phyloP scores from a whole-genome alignment of 2,113 vertebrate genomes.

The Elephas maximus region DNA sequence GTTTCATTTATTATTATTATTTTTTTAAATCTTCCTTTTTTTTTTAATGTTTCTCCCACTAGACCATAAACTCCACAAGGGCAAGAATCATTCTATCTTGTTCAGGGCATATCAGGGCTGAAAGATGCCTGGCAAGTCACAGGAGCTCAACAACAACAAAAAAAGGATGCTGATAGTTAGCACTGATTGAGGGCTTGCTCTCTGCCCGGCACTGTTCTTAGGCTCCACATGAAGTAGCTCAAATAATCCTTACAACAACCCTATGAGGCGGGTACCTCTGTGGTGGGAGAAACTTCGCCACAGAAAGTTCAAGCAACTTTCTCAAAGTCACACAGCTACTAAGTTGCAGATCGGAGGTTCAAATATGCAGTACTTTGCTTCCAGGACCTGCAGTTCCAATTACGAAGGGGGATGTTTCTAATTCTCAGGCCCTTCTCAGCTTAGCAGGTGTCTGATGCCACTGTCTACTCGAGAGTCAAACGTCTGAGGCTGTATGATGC shows the following conservation, averaged over 20 bases:
- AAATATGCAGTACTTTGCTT: slow-evolving; percentile 23
- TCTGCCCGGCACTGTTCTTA: not conserved
- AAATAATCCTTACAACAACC: not conserved
- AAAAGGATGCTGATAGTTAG: not conserved
- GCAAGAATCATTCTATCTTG: not conserved
- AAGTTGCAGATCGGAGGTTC: not conserved
- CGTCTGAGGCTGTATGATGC: not conserved
- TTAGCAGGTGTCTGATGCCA: not conserved
- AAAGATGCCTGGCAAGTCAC: not conserved
- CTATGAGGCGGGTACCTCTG: not conserved
- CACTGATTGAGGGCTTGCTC: not conserved
- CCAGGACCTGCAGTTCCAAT: not conserved
- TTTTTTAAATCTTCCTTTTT: not conserved
- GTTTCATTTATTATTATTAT: not conserved
- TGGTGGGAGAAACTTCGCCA: slow-evolving; percentile 1
- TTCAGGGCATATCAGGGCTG: not conserved
- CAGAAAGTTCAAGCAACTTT: not conserved
- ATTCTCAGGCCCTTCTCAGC: not conserved
- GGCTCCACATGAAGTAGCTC: not conserved
- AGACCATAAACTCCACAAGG: not conserved
- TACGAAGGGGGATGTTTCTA: not conserved
- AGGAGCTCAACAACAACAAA: not conserved
- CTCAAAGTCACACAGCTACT: not conserved
- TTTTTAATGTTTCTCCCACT: not conserved
- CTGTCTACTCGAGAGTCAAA: not conserved